phyloP scores from a whole-genome alignment of 2,113 vertebrate genomes.

The Okapia johnstoni region DNA sequence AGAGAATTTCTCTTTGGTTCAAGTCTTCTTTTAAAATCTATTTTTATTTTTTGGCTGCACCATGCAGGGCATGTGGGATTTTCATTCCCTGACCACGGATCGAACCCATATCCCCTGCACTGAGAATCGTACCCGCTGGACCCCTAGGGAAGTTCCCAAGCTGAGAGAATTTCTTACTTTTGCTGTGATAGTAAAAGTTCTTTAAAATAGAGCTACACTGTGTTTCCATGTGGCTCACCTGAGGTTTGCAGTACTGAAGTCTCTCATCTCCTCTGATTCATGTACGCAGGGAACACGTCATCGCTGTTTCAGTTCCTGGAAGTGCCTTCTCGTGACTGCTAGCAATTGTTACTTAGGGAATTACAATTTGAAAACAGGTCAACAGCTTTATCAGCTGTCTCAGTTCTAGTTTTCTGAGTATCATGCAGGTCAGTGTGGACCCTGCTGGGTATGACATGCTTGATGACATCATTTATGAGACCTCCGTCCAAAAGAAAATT shows the following conservation, averaged over 20 bases:
- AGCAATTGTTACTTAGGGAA: neutral
- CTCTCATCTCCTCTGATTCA: too few species aligned
- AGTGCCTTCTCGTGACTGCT: neutral
- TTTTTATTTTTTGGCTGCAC: neutral
- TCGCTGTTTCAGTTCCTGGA: neutral
- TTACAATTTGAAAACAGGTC: too few species aligned
- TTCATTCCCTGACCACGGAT: neutral
- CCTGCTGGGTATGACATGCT: rapidly evolving
- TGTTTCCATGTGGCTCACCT: neutral
- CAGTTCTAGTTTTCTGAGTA: rapidly evolving
- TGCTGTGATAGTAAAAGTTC: neutral
- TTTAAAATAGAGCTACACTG: neutral
- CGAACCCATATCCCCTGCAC: neutral
- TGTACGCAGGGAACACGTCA: too few species aligned
- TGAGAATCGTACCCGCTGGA: neutral
- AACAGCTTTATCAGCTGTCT: too few species aligned
- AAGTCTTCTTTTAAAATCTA: neutral
- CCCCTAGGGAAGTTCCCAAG: neutral
- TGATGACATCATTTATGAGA: neutral
- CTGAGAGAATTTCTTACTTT: neutral
- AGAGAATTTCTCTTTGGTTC: neutral
- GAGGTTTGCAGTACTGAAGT: rapidly evolving
- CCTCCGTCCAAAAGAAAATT: neutral
- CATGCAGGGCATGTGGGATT: neutral
- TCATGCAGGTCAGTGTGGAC: rapidly evolving